Percentiles rank a stretch among this genome's conserved stretches.
Evolutionary conservation across 2,797 vertebrate genomes (phyloP).

Genomic region (Gephyroberyx darwinii): DNA sequence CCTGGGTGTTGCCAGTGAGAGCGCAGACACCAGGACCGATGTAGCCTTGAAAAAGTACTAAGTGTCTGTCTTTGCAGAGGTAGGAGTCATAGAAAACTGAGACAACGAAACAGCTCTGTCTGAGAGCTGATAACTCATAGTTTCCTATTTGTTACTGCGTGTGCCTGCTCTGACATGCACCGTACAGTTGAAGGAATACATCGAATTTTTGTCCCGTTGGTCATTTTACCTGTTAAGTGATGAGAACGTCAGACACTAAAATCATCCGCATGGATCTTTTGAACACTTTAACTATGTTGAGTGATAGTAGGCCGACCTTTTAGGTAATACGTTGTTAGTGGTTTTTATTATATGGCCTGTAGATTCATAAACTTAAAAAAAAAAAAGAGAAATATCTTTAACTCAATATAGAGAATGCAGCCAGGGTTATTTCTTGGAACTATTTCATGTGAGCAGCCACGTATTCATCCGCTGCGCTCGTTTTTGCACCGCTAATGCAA

Average conservation of each 20-base stretch:
- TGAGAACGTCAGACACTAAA: not conserved
- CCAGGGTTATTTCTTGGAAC: too few species aligned
- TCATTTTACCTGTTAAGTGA: not conserved
- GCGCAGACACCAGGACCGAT: slow-evolving; percentile 51
- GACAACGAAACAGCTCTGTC: slow-evolving; percentile 61
- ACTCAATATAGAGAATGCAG: too few species aligned
- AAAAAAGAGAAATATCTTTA: too few species aligned
- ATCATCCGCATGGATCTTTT: not conserved
- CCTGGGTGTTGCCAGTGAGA: slow-evolving; percentile 39
- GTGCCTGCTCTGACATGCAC: not conserved
- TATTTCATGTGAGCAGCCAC: too few species aligned
- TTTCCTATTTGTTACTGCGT: slow-evolving; percentile 15
- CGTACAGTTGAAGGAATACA: not conserved
- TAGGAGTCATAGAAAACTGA: slow-evolving; percentile 36
- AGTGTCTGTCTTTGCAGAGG: slow-evolving; percentile 60
- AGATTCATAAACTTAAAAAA: not conserved
- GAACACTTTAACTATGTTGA: too few species aligned
- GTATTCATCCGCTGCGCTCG: too few species aligned
- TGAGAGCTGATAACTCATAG: slow-evolving; percentile 36
- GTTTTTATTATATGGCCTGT: slow-evolving; percentile 3
- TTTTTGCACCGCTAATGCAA: too few species aligned
- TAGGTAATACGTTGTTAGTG: slow-evolving; percentile 3
- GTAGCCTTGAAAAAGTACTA: slow-evolving; percentile 65
- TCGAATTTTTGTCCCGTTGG: too few species aligned
- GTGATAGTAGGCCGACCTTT: slow-evolving; percentile 1